phyloP scores from a whole-genome alignment of 2,113 vertebrate genomes.

The Leptobrachium ailaonicum region DNA sequence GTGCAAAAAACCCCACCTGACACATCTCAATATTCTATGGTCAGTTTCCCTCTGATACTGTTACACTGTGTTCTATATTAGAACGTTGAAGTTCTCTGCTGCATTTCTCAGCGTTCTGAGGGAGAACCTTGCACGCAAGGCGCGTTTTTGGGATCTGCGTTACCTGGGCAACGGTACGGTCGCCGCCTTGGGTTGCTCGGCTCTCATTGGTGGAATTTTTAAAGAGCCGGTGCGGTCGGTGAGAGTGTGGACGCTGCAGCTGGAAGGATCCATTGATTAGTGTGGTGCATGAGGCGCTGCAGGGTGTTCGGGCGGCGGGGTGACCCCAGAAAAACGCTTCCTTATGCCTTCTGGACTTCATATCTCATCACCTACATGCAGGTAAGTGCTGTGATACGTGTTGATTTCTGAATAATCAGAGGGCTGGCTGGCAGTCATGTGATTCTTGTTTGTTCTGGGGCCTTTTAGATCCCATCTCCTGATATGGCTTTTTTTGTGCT shows the following conservation, averaged over 20 bases:
- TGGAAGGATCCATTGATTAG: not conserved
- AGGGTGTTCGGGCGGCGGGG: not conserved
- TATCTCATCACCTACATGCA: not conserved
- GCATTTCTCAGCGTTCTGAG: too few species aligned
- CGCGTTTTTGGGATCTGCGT: not conserved
- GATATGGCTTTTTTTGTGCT: too few species aligned
- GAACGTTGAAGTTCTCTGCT: too few species aligned
- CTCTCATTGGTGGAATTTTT: not conserved
- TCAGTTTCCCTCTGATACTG: too few species aligned
- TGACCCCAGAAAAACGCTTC: not conserved
- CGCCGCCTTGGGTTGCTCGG: accelerated
- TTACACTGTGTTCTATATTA: too few species aligned
- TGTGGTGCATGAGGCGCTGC: not conserved
- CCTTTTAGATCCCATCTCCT: too few species aligned
- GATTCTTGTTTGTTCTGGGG: too few species aligned
- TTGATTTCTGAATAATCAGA: too few species aligned
- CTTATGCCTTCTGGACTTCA: not conserved
- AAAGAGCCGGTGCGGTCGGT: not conserved
- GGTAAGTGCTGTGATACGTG: not conserved
- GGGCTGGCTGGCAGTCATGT: too few species aligned
- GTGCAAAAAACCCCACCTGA: too few species aligned
- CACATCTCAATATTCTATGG: too few species aligned
- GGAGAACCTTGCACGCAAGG: too few species aligned
- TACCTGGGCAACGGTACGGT: slow-evolving; percentile 23
- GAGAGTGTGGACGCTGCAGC: not conserved